A percentile compares a stretch with the other conserved stretches of the same genome.
phyloP scores from a whole-genome alignment of 2,888 invertebrate species.

The Pammene fasciana region DNA sequence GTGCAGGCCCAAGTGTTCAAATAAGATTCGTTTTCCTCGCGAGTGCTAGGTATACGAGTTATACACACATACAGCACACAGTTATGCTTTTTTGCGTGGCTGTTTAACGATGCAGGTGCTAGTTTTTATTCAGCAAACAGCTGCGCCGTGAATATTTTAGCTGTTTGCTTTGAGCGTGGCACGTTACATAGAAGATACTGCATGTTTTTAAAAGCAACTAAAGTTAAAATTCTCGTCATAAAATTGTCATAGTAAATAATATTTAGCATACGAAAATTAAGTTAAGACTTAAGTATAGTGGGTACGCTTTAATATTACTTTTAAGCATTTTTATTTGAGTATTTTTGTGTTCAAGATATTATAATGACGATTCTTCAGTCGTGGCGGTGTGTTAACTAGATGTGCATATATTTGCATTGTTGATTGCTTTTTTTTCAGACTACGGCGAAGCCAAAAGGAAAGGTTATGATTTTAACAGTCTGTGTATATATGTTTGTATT shows the following conservation, averaged over 20 bases:
- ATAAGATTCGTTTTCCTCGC: constrained; percentile 29
- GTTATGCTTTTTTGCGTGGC: background rate
- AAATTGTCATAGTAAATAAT: background rate
- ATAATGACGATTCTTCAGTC: too few relatives aligned
- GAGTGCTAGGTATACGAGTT: background rate
- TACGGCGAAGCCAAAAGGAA: too few relatives aligned
- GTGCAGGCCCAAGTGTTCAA: constrained; percentile 22
- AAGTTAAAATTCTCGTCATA: background rate
- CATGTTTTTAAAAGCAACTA: background rate
- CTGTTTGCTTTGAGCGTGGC: constrained; percentile 4
- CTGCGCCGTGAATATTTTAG: constrained; percentile 11
- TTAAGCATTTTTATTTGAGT: too few relatives aligned
- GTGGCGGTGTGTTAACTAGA: too few relatives aligned
- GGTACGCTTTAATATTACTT: too few relatives aligned
- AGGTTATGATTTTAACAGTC: too few relatives aligned
- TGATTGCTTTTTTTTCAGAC: too few relatives aligned
- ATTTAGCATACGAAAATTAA: too few relatives aligned
- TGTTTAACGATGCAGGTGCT: constrained; percentile 21
- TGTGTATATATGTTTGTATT: too few relatives aligned
- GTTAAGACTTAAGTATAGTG: too few relatives aligned
- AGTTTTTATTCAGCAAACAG: constrained; percentile 26
- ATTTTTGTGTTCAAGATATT: too few relatives aligned
- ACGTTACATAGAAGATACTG: background rate
- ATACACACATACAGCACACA: background rate
- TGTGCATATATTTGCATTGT: too few relatives aligned